Percentiles rank a stretch among this genome's conserved stretches.
These are phyloP conservation scores for Eristalinus sepulchralis DNA, from an alignment of 2,888 invertebrate genomes.

Conservation along the genomic window DNA sequence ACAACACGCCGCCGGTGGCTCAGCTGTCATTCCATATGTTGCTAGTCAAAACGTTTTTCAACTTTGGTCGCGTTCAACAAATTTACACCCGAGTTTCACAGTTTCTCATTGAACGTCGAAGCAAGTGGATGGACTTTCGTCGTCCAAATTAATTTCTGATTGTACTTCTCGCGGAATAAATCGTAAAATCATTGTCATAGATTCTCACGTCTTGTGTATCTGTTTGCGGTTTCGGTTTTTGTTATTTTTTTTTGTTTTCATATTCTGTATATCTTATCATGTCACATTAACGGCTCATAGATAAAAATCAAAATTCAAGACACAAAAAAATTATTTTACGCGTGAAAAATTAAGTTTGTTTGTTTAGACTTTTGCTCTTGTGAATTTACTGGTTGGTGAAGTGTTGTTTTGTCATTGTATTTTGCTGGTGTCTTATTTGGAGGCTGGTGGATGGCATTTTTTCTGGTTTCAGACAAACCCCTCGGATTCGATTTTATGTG, in stretches of 20 bases:
- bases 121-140: constrained; percentile 53
- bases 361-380: background rate
- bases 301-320: background rate
- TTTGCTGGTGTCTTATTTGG: background rate
- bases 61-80: constrained; percentile 20
- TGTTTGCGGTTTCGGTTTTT: constrained; percentile 10
- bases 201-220: background rate
- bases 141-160: constrained; percentile 31
- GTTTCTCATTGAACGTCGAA: constrained; percentile 50
- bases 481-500: background rate
- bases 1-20: background rate
- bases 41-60: constrained; percentile 17
- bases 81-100: constrained; percentile 32
- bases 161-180: constrained; percentile 8
- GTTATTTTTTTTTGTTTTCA: background rate
- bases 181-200: constrained; percentile 1
- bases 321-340: background rate
- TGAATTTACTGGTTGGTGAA: constrained; percentile 6
- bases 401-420: constrained; percentile 10
- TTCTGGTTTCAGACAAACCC: background rate
- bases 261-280: background rate
- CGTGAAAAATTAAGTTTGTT: background rate
- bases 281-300: constrained; percentile 2
- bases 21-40: constrained; percentile 36
- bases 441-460: constrained; percentile 3